Conservation (phyloP, 2,888 invertebrate genomes). For the Schizaphis graminum region DNA sequence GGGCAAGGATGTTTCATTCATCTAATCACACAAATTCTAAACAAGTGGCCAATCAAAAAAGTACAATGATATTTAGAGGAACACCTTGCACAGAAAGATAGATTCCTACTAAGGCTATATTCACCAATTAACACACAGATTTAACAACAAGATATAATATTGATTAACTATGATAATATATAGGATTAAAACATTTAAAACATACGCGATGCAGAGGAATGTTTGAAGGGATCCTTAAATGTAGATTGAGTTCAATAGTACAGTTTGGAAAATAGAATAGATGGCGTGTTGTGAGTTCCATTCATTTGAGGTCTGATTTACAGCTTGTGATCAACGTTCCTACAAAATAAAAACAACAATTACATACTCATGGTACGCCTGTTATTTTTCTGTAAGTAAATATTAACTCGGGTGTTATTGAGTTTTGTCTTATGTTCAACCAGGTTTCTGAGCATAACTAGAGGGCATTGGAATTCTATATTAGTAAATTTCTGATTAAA, state of each 20-base stretch:
- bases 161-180: constrained; percentile 19
- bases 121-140: not conserved
- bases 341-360: constrained; percentile 54
- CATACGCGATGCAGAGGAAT: constrained; percentile 17
- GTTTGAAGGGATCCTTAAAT: constrained; percentile 50
- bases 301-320: constrained; percentile 40
- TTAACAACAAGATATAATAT: not conserved
- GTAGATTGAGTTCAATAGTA: constrained; percentile 6
- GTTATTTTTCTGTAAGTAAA: constrained; percentile 32
- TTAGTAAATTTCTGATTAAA: not conserved
- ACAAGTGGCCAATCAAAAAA: not conserved
- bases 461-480: constrained; percentile 31
- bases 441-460: not conserved
- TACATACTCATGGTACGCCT: not conserved
- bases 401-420: not conserved
- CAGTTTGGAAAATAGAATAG: not conserved
- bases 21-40: not conserved
- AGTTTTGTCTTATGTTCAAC: constrained; percentile 2
- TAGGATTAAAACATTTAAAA: constrained; percentile 29
- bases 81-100: not conserved
- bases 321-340: not conserved
- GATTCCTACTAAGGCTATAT: not conserved
- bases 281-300: not conserved
- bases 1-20: not conserved
- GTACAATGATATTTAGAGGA: not conserved